Evolutionary conservation across 2,797 vertebrate genomes (phyloP), one percentile per base, ranked within the genome.

Genomic region (Zenarchopterus dispar): DNA sequence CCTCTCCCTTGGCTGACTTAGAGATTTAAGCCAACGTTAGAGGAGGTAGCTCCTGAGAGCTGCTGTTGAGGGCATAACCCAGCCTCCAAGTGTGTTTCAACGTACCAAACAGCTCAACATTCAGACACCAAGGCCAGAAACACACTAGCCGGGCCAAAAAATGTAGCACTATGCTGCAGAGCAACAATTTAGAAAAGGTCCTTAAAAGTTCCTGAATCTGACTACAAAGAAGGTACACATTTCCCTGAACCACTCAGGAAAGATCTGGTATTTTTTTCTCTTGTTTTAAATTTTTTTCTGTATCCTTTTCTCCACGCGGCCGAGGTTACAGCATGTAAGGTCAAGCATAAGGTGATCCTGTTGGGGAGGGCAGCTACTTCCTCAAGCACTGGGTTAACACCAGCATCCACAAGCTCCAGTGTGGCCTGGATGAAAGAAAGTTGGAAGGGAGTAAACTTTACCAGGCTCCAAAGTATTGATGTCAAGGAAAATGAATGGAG

Each of bases 401-500:
- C 6, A 60, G 42, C 70, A 77, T 76, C 70, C 58, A 74, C 41
- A 2, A 70, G 70, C 76, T 73, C 77, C 83, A 79, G 84, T 66
- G 81, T 68, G 82, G 67, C 78, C 67, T 57, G 77, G 89, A 93
- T 92, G 85, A 92, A 91, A 92, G 76, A 77, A 58, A 69, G 73
- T 63, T 62, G 65, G 62, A 77, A 62, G 54, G 70, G 64, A 77
- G 68, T 24, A 57, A 77, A 86, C 84, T 86, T 84, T 74, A 79
- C 88, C 47, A 61, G 36, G 66, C 66, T 79, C 74, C 22, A 16
- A 65, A 42, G 81, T 92, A 93, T 93, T 88, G 93, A 93, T 88
- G 89, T 82, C 62, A 70, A 82, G 89, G 89, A 91, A 92, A 93
- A 92, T 90, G 80, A 91, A 88, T 85, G 66, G 79, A 84, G 85